Conservation (phyloP, 2,113 vertebrate genomes). For the Australoheros scitulus region DNA sequence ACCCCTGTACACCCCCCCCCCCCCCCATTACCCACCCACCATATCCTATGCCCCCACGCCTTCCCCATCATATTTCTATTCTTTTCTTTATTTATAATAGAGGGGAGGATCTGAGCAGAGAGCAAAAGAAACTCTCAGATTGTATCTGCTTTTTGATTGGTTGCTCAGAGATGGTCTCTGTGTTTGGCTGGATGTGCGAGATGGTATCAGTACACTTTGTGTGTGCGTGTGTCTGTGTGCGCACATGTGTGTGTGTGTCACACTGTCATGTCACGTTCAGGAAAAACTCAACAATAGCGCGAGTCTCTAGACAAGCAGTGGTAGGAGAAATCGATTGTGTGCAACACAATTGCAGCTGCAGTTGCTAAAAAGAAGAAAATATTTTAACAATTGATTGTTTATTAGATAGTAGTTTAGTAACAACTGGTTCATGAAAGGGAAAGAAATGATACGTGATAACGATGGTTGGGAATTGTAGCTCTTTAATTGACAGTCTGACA, state of each 20-base stretch:
- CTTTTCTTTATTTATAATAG: slow-evolving; percentile 72
- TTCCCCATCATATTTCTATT: slow-evolving; percentile 71
- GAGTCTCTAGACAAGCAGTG: slow-evolving; percentile 47
- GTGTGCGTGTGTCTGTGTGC: neutral
- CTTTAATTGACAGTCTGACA: neutral
- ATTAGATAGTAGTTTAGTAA: neutral
- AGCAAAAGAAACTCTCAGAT: slow-evolving; percentile 73
- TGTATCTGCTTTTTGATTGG: slow-evolving; percentile 74
- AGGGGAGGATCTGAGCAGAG: slow-evolving; percentile 60
- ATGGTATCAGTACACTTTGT: slow-evolving; percentile 64
- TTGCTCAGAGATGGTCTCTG: slow-evolving; percentile 68
- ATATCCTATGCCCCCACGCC: neutral
- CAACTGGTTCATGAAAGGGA: neutral
- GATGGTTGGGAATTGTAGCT: neutral
- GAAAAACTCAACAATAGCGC: slow-evolving; percentile 57
- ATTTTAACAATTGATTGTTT: slow-evolving; percentile 26
- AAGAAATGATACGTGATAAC: neutral
- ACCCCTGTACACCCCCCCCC: no score
- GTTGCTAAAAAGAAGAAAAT: slow-evolving; percentile 18
- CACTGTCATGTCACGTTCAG: slow-evolving; percentile 56
- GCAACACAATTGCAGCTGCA: slow-evolving; percentile 18
- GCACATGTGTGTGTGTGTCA: neutral
- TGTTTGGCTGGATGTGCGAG: slow-evolving; percentile 65
- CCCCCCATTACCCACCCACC: neutral
- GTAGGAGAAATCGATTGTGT: slow-evolving; percentile 37